Conservation (phyloP, 2,888 invertebrate species). For the Polymixis lichenea region DNA sequence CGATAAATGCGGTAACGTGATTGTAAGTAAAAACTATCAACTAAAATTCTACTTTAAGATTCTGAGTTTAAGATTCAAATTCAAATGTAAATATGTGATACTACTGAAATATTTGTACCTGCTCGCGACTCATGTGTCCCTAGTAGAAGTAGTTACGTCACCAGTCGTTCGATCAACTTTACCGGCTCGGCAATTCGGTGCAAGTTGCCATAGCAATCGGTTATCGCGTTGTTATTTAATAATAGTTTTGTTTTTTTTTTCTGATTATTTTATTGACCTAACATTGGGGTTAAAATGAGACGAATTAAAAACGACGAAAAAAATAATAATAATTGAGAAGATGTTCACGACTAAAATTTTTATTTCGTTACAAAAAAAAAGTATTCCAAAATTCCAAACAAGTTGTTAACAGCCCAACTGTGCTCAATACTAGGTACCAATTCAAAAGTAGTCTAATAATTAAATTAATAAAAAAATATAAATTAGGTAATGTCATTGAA, state of each 20-base stretch:
- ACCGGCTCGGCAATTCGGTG: slow-evolving; percentile 27
- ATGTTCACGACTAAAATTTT: neutral
- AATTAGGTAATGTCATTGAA: neutral
- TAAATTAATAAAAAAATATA: neutral
- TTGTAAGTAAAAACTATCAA: slow-evolving; percentile 75
- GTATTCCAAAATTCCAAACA: neutral
- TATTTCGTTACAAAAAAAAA: neutral
- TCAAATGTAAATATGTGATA: slow-evolving; percentile 4
- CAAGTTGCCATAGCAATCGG: slow-evolving; percentile 24
- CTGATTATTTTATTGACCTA: neutral
- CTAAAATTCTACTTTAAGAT: neutral
- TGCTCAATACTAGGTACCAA: neutral
- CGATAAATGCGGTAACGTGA: slow-evolving; percentile 83
- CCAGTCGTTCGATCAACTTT: slow-evolving; percentile 68
- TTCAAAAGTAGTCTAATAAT: neutral
- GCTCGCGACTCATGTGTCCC: slow-evolving; percentile 72
- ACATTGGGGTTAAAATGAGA: neutral
- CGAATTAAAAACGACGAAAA: no score
- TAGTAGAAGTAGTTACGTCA: slow-evolving; percentile 86
- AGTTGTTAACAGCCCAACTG: neutral
- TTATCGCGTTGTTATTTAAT: neutral
- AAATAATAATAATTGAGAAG: no score
- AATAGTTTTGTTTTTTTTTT: neutral
- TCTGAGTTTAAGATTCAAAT: neutral
- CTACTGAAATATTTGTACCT: slow-evolving; percentile 64